Base-by-base conservation (phyloP, 2,888 invertebrate genomes). In the Sarcophaga subvicina region DNA sequence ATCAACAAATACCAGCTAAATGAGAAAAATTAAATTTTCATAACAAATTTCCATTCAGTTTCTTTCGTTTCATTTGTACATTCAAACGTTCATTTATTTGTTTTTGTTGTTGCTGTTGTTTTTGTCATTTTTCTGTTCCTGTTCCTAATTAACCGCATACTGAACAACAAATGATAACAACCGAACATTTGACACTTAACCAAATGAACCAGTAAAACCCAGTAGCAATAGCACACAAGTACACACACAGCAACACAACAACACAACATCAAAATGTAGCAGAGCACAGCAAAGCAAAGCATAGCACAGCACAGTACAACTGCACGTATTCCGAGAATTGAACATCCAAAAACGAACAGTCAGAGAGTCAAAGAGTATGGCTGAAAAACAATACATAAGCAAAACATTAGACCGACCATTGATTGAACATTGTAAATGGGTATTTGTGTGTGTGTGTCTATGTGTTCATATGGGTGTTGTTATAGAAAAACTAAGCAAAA, bases 121-220 rank as follows among this genome's bases (percentile, higher is more conserved):
- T 37, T 67, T 54, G 54, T 54, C 14, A 54, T 14, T 37, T 37
- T 37, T 37, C 37, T 37, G 37, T 54, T 54, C 54, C 54, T 54
- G 54, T 79, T 82, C 71, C 79, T 79, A 84, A 80, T 87, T 84
- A 84, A 87, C 84, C 87, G 81, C 87, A 87, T 76, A 84, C 72
- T 87, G 71, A 82, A 84, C 79, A 83, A 82, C 84, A 82, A 84
- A 84, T 82, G 84, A 87, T 87, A 84, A 80, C 87, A 82, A 76
- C 47, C 64, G 63, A 84, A 84, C 87, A 82, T 84, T 87, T 87
- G 87, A 87, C 84, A 87, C 81, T 84, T 87, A 87, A 84, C 79
- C 87, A 87, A 87, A 84, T 84, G 84, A 82, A 87, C 84, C 84
- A 82, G 81, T 67, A 82, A 87, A 76, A 77, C 73, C 71, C 69